A percentile compares a stretch with the other conserved stretches of the same genome.
phyloP scores from a whole-genome alignment of 1,140 invertebrate genomes.

The Plectrocnemia conspersa region DNA sequence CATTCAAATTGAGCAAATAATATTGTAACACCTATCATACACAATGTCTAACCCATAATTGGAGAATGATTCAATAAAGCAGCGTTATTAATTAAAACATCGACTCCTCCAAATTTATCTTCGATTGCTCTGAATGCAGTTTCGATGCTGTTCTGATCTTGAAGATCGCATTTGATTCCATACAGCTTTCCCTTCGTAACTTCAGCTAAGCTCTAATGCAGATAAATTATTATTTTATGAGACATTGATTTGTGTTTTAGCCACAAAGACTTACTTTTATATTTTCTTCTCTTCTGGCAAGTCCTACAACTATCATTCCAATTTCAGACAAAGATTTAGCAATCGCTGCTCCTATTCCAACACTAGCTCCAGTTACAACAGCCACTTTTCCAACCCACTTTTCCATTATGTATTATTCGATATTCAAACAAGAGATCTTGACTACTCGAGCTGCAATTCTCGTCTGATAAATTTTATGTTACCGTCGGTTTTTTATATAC shows the following conservation, averaged over 20 bases:
- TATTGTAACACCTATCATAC: too few species aligned
- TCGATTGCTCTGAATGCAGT: constrained; percentile 53
- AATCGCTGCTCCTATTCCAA: constrained; percentile 55
- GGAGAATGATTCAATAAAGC: too few species aligned
- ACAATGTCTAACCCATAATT: too few species aligned
- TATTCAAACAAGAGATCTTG: too few species aligned
- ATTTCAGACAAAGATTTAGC: constrained; percentile 46
- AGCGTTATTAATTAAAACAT: constrained; percentile 61
- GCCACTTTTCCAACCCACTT: constrained; percentile 56
- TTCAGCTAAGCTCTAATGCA: background rate
- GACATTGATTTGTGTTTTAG: background rate
- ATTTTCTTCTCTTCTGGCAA: constrained; percentile 48
- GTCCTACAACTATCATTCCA: constrained; percentile 57
- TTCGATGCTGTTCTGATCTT: constrained; percentile 56
- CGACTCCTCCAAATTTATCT: constrained; percentile 51
- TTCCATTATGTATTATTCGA: too few species aligned
- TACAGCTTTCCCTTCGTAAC: background rate
- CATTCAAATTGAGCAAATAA: too few species aligned
- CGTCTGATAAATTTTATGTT: too few species aligned
- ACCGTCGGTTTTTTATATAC: too few species aligned
- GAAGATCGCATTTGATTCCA: constrained; percentile 52
- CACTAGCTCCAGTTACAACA: constrained; percentile 57
- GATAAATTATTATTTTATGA: background rate
- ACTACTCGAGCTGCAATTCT: too few species aligned
- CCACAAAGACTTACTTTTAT: constrained; percentile 39